Evolutionary conservation across 2,113 vertebrate genomes (phyloP).

Genomic region (Campylomormyrus tamandua): DNA sequence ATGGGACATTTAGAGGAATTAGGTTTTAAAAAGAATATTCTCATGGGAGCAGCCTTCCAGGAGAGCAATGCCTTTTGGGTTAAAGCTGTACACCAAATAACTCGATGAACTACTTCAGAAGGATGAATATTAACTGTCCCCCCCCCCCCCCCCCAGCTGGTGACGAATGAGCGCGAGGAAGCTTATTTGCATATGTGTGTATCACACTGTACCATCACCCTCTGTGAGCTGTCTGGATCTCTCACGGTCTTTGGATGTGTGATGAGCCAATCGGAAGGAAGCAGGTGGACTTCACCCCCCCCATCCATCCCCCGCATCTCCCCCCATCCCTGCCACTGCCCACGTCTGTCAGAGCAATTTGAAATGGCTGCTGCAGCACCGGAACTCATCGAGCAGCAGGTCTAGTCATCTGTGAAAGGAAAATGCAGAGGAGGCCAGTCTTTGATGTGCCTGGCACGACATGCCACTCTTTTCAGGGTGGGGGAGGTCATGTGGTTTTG

Average conservation of each 20-base stretch:
- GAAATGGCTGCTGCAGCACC: not conserved
- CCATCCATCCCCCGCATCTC: not conserved
- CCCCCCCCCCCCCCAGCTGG: not conserved
- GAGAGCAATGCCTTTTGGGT: not conserved
- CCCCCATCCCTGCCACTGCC: not conserved
- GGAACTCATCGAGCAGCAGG: not conserved
- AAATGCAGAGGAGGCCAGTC: not conserved
- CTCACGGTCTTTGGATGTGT: not conserved
- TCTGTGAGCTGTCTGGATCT: slow-evolving; percentile 1
- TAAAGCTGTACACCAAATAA: not conserved
- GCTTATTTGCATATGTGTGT: not conserved
- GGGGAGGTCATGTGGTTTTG: not conserved
- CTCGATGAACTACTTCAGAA: not conserved
- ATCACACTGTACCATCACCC: not conserved
- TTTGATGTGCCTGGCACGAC: not conserved
- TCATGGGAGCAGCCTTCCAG: not conserved
- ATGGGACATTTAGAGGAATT: not conserved
- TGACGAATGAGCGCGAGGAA: not conserved
- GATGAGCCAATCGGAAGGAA: not conserved
- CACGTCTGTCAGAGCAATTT: not conserved
- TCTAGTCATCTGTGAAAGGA: not conserved
- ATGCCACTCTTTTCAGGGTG: not conserved
- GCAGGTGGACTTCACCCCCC: not conserved
- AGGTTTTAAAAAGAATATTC: not conserved
- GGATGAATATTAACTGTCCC: not conserved